phyloP scores from a whole-genome alignment of 2,888 invertebrate species.

The Laspeyria flexula region DNA sequence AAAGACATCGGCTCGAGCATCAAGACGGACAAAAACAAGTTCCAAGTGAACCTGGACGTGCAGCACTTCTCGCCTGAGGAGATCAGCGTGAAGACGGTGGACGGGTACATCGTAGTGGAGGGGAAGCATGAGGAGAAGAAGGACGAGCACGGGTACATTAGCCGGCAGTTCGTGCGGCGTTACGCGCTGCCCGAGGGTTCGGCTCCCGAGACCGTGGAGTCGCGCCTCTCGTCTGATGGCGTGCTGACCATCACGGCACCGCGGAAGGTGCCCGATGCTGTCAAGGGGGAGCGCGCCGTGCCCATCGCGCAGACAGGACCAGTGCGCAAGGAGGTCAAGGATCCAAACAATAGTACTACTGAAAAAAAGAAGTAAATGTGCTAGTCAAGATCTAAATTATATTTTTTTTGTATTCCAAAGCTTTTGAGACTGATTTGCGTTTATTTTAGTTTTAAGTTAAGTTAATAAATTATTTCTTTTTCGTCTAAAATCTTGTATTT shows the following conservation, averaged over 20 bases:
- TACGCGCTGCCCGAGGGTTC: slow-evolving; percentile 90
- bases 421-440: slow-evolving; percentile 54
- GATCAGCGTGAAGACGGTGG: slow-evolving; percentile 90
- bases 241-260: slow-evolving; percentile 89
- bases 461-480: slow-evolving; percentile 2
- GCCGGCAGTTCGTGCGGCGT: slow-evolving; percentile 89
- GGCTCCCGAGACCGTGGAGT: slow-evolving; percentile 88
- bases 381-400: too few relatives aligned
- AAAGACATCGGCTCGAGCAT: slow-evolving; percentile 81
- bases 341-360: slow-evolving; percentile 31
- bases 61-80: slow-evolving; percentile 91
- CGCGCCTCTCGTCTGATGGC: slow-evolving; percentile 90
- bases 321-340: slow-evolving; percentile 61
- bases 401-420: slow-evolving; percentile 32
- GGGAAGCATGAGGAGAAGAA: slow-evolving; percentile 91
- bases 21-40: slow-evolving; percentile 85
- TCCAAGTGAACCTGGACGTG: slow-evolving; percentile 89
- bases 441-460: slow-evolving; percentile 24
- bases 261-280: slow-evolving; percentile 48
- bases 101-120: slow-evolving; percentile 89
- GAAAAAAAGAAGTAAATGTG: not conserved
- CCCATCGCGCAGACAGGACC: slow-evolving; percentile 65
- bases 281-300: slow-evolving; percentile 58
- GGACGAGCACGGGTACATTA: slow-evolving; percentile 90
- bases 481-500: too few relatives aligned